A percentile compares a stretch with the other conserved stretches of the same genome.
Evolutionary conservation across 2,113 vertebrate genomes (phyloP).

Genomic region (Malurus cyaneus): DNA sequence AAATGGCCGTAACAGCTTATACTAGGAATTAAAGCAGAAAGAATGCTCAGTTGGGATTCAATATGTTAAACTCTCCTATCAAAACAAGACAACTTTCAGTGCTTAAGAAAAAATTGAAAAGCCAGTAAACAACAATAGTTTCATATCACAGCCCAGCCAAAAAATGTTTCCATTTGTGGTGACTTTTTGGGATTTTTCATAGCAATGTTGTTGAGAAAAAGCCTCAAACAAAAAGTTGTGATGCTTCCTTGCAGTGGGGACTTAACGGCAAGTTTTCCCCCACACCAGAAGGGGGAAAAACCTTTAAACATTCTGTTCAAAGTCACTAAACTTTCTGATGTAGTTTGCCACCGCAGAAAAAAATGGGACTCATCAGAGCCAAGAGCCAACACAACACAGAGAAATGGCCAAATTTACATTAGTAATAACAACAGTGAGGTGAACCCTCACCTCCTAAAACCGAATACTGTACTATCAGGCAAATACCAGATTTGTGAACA

Average conservation of each 20-base stretch:
- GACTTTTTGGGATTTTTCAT: not conserved
- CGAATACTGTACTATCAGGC: not conserved
- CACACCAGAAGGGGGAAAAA: not conserved
- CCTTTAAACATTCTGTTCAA: not conserved
- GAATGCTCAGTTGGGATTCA: not conserved
- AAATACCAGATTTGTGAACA: not conserved
- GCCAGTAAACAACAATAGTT: not conserved
- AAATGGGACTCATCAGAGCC: accelerated
- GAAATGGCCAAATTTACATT: not conserved
- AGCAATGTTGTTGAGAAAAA: not conserved
- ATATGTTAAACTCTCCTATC: not conserved
- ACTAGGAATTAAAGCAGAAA: not conserved
- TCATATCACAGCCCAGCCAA: not conserved
- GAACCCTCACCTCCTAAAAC: not conserved
- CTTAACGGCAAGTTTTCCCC: not conserved
- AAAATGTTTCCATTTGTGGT: not conserved
- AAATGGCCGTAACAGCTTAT: not conserved
- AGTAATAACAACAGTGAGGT: not conserved
- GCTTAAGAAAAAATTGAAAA: not conserved
- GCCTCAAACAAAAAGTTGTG: not conserved
- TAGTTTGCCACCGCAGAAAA: not conserved
- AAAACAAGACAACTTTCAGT: not conserved
- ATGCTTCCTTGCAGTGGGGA: not conserved
- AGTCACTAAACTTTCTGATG: not conserved
- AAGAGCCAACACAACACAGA: not conserved